Conservation (phyloP, 2,888 invertebrate genomes). For the Noctua fimbriata region DNA sequence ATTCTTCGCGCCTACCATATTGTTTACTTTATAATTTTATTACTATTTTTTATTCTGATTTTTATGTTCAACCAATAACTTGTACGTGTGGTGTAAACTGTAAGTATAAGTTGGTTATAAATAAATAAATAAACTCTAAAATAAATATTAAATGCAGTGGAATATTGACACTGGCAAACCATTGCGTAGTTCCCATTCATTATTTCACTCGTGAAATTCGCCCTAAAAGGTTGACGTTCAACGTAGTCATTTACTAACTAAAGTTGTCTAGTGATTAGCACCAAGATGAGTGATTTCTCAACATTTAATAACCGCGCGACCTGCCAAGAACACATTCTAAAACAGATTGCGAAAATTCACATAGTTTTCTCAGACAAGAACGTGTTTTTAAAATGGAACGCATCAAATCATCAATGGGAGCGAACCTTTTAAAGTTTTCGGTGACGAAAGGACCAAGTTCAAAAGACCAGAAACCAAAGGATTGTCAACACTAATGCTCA, state of each 20-base stretch:
- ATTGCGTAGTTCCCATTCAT: neutral
- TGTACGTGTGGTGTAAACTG: no score
- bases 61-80: no score
- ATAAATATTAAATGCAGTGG: neutral
- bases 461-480: conserved; percentile 1
- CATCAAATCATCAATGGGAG: conserved; percentile 83
- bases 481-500: conserved; percentile 61
- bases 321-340: conserved; percentile 42
- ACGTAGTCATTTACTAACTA: neutral
- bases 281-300: conserved; percentile 23
- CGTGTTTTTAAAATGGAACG: conserved; percentile 83
- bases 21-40: no score
- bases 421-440: conserved; percentile 70
- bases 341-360: conserved; percentile 79
- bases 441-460: conserved; percentile 68
- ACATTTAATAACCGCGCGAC: conserved; percentile 36
- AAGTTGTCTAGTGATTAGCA: conserved; percentile 12
- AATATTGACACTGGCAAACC: neutral
- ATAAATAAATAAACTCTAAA: no score
- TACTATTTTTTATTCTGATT: no score
- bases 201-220: neutral
- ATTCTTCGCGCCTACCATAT: no score
- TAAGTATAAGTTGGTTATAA: no score
- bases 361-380: conserved; percentile 70
- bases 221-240: neutral